Evolutionary conservation across 30 jellyfish, hydroid and myxozoan genomes (phyloP).

Genomic region (Cassiopea andromeda): DNA sequence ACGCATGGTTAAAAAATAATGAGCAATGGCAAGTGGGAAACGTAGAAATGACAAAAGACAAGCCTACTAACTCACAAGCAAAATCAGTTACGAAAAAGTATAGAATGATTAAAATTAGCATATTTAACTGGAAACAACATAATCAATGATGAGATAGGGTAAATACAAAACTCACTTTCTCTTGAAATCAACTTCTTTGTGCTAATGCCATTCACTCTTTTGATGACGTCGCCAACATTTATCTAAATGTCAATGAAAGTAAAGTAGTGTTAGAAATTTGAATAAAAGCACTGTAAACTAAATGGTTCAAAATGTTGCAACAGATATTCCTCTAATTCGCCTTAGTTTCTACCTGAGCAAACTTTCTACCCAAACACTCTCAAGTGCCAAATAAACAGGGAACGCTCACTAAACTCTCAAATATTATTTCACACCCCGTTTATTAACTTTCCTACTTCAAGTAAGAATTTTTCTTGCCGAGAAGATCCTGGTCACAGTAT

Average conservation of each 20-base stretch:
- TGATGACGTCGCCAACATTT: conserved; percentile 81
- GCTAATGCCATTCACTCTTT: conserved; percentile 70
- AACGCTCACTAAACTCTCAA: too few relatives aligned
- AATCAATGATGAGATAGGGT: neutral
- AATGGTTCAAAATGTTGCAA: neutral
- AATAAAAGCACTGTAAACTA: neutral
- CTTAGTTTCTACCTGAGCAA: too few relatives aligned
- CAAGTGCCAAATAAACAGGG: too few relatives aligned
- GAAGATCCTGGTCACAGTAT: too few relatives aligned
- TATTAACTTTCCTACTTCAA: too few relatives aligned
- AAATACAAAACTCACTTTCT: conserved; percentile 35
- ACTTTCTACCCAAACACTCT: too few relatives aligned
- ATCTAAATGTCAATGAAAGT: conserved; percentile 30
- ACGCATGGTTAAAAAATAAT: neutral
- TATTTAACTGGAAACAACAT: neutral
- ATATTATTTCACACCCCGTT: too few relatives aligned
- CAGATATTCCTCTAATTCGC: too few relatives aligned
- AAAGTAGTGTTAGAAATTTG: neutral
- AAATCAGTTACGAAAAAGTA: neutral
- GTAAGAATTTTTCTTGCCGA: too few relatives aligned
- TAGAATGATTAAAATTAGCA: neutral
- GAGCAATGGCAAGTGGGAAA: neutral
- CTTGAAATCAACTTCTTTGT: conserved; percentile 56
- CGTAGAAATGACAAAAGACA: neutral
- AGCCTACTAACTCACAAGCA: neutral